Evolutionary conservation across 2,797 vertebrate species (phyloP).

Genomic region (Odontamblyopus rebecca): DNA sequence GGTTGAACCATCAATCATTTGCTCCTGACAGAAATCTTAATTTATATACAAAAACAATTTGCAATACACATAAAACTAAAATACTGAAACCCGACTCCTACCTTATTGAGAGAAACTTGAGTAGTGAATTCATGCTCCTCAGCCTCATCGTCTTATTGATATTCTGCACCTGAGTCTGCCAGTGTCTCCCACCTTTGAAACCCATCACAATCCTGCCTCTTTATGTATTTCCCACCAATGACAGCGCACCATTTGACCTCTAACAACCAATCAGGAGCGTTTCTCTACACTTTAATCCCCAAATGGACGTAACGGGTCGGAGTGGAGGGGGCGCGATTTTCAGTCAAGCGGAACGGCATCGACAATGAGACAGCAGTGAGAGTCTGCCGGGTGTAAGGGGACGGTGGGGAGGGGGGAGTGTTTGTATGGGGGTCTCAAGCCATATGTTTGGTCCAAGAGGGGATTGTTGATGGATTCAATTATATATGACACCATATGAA

Average conservation of each 20-base stretch:
- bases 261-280: slow-evolving; percentile 68
- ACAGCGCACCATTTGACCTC: slow-evolving; percentile 26
- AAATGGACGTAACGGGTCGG: slow-evolving; percentile 27
- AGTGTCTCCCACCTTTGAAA: slow-evolving; percentile 73
- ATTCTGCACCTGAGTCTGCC: slow-evolving; percentile 47
- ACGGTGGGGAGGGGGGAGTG: slow-evolving; percentile 2
- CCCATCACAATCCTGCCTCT: slow-evolving; percentile 45
- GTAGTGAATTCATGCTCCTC: slow-evolving; percentile 26
- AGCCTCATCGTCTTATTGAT: slow-evolving; percentile 30
- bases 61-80: background rate
- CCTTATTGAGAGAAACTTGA: slow-evolving; percentile 45
- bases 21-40: background rate
- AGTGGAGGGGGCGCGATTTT: slow-evolving; percentile 30
- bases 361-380: slow-evolving; percentile 69
- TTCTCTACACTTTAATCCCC: slow-evolving; percentile 72
- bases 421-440: slow-evolving; percentile 27
- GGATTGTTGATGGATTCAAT: slow-evolving; percentile 73
- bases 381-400: slow-evolving; percentile 58
- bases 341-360: slow-evolving; percentile 66
- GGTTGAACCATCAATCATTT: slow-evolving; percentile 17
- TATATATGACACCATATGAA: slow-evolving; percentile 66
- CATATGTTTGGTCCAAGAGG: slow-evolving; percentile 76
- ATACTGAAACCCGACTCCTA: slow-evolving; percentile 16
- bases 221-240: slow-evolving; percentile 69
- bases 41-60: background rate